Conservation (phyloP, 2,797 vertebrate species). For the Acipenser oxyrinchus region DNA sequence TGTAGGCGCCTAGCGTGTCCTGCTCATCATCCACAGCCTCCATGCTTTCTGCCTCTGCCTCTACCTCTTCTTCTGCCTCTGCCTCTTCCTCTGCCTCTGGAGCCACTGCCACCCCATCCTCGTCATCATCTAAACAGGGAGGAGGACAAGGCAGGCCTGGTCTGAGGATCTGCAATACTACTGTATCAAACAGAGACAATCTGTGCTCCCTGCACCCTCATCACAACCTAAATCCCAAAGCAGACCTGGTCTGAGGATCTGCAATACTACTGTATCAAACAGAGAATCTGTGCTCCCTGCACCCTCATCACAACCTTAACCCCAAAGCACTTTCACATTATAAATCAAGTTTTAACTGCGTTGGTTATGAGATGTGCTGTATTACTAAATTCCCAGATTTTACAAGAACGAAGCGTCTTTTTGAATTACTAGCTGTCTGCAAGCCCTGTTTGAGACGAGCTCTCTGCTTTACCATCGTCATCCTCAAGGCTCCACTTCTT, state of each 20-base stretch:
- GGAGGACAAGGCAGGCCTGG: not conserved
- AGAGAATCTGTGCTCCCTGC: too few species aligned
- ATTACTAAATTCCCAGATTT: too few species aligned
- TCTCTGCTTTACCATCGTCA: slow-evolving; percentile 73
- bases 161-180: not conserved
- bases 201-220: not conserved
- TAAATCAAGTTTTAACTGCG: too few species aligned
- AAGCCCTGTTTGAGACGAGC: too few species aligned
- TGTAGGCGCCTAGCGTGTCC: slow-evolving; percentile 92
- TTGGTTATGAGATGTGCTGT: too few species aligned
- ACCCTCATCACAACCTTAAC: too few species aligned
- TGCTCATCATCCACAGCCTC: slow-evolving; percentile 83
- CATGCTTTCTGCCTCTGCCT: slow-evolving; percentile 59
- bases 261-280: too few species aligned
- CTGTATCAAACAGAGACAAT: too few species aligned
- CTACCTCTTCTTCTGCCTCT: slow-evolving; percentile 47
- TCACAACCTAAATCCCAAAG: not conserved
- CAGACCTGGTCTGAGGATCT: too few species aligned
- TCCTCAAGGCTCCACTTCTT: slow-evolving; percentile 98
- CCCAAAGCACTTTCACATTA: too few species aligned
- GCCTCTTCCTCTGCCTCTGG: slow-evolving; percentile 61
- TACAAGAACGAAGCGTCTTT: too few species aligned
- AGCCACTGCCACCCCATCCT: slow-evolving; percentile 65
- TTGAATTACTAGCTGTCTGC: too few species aligned
- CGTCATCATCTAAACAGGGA: slow-evolving; percentile 73